A percentile compares a stretch with the other conserved stretches of the same genome.
Conservation (phyloP, 2,888 invertebrate genomes). For the Acanthopleura granulata region DNA sequence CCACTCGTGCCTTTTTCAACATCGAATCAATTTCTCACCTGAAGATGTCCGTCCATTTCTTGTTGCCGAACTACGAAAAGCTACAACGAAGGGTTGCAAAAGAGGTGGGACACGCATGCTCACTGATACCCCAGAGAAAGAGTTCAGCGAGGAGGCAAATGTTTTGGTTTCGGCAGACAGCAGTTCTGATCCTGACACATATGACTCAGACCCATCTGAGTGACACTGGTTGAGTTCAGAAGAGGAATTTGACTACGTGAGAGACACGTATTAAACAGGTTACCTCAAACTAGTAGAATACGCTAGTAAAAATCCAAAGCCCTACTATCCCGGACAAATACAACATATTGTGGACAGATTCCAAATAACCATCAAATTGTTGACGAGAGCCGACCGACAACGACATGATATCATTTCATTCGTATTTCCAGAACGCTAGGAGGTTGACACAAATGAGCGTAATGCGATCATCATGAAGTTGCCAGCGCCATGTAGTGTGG, state of each 20-base stretch:
- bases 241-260: neutral
- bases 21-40: too few species aligned
- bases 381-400: neutral
- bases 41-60: neutral
- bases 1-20: too few species aligned
- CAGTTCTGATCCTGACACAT: neutral
- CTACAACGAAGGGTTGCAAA: neutral
- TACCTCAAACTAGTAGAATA: neutral
- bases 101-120: neutral
- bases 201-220: constrained; percentile 7
- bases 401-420: neutral
- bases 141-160: neutral
- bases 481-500: neutral
- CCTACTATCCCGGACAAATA: neutral
- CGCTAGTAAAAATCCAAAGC: constrained; percentile 11
- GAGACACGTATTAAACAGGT: neutral
- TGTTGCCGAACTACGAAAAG: neutral
- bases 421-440: neutral
- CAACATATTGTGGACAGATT: neutral
- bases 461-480: neutral
- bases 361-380: neutral
- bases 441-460: neutral
- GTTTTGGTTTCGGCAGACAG: neutral
- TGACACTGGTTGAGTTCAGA: neutral
- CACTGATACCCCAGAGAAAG: constrained; percentile 6